Percentiles rank a stretch among this genome's conserved stretches.
Evolutionary conservation across 2,797 vertebrate species (phyloP).

Genomic region (Presbytis comata): DNA sequence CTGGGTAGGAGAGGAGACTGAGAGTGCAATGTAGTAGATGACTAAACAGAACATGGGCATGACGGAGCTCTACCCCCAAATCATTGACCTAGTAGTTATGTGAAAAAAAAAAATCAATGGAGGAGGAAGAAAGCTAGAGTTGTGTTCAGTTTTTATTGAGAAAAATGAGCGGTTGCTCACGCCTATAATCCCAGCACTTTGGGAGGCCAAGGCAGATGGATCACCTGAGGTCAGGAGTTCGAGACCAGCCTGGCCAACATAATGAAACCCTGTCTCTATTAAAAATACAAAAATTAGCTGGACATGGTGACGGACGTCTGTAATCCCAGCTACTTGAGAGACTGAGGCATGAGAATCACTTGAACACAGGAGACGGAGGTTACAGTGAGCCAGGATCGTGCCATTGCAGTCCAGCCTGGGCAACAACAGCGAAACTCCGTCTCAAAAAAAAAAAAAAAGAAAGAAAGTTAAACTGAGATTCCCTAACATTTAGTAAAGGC

Average conservation of each 20-base stretch:
- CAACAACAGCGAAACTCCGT: background rate
- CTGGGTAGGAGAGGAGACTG: background rate
- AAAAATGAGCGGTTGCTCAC: background rate
- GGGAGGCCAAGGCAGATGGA: background rate
- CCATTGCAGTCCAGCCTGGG: background rate
- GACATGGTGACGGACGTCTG: background rate
- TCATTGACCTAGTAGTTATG: background rate
- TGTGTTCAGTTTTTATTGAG: background rate
- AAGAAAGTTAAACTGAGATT: background rate
- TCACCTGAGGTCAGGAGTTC: background rate
- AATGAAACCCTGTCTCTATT: background rate
- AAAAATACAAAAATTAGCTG: background rate
- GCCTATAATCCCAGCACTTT: background rate
- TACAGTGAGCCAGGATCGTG: background rate
- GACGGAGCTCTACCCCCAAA: background rate
- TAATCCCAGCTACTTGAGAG: background rate
- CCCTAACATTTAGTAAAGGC: conserved; percentile 1
- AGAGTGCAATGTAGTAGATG: accelerated
- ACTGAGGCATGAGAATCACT: background rate
- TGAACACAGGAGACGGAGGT: background rate
- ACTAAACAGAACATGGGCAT: background rate
- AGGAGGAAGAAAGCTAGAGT: background rate
- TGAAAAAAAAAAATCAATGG: background rate
- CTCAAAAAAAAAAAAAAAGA: background rate
- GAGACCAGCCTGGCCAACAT: background rate